These are phyloP conservation scores for Trachelus stipa DNA, from an alignment of 2,888 invertebrate species.

Conservation along the genomic window DNA sequence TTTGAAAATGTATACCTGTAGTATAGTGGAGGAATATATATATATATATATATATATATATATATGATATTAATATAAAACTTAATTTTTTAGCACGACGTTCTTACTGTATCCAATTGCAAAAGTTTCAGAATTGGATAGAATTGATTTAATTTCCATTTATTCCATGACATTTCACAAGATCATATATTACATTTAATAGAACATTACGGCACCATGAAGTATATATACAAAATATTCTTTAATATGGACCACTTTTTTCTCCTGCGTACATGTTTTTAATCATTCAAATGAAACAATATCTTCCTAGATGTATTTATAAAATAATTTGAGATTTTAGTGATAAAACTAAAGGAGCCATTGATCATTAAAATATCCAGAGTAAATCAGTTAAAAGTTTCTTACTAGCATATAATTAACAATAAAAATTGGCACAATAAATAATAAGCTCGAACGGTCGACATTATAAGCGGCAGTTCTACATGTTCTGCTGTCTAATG, in stretches of 20 bases:
- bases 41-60: slow-evolving; percentile 1
- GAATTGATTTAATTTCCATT: background rate
- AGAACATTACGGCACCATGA: background rate
- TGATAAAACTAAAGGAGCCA: background rate
- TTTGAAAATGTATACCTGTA: background rate
- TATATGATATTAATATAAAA: slow-evolving; percentile 6
- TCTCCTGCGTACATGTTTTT: background rate
- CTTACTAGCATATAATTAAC: background rate
- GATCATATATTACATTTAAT: background rate
- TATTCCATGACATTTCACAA: background rate
- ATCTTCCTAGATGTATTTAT: background rate
- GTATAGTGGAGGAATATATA: slow-evolving; percentile 10
- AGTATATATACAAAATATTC: background rate
- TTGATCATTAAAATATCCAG: background rate
- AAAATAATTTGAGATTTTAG: background rate
- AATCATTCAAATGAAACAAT: background rate
- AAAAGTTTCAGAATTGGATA: background rate
- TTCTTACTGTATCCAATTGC: background rate
- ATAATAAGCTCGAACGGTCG: background rate
- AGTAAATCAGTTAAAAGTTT: too few relatives aligned
- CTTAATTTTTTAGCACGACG: background rate
- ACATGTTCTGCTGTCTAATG: background rate
- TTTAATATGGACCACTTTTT: background rate
- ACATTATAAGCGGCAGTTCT: background rate
- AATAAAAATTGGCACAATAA: background rate